phyloP scores from a whole-genome alignment of 1,140 invertebrate genomes.

The Lithobius niger region DNA sequence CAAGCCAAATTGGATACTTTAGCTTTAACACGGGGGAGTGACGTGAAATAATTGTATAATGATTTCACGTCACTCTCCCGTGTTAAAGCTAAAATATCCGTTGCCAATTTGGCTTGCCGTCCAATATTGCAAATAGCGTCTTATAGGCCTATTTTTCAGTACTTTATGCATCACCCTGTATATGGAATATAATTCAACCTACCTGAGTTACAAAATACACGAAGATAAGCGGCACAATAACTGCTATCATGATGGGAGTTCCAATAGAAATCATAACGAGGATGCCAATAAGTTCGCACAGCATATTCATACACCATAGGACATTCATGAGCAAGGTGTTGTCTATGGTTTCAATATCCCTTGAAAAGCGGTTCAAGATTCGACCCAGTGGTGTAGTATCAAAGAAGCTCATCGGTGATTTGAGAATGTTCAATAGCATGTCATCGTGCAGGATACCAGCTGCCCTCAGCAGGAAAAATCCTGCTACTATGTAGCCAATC shows the following conservation, averaged over 20 bases:
- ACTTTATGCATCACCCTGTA: too few species aligned
- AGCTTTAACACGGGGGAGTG: too few species aligned
- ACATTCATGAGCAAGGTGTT: constrained; percentile 47
- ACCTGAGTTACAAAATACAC: constrained; percentile 43
- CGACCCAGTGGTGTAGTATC: constrained; percentile 48
- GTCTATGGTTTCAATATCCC: constrained; percentile 46
- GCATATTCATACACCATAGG: constrained; percentile 30
- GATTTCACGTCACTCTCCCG: too few species aligned
- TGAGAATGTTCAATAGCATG: constrained; percentile 38
- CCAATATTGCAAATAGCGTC: too few species aligned
- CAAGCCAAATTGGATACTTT: too few species aligned
- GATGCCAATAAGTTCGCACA: constrained; percentile 57
- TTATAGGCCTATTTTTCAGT: too few species aligned
- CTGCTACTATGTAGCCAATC: constrained; percentile 19
- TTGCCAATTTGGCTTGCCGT: too few species aligned
- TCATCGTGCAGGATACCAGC: constrained; percentile 21
- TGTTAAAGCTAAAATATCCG: too few species aligned
- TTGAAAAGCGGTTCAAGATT: constrained; percentile 61
- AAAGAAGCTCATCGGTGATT: constrained; percentile 56
- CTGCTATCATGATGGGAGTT: constrained; percentile 38
- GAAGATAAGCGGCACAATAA: constrained; percentile 38
- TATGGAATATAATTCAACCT: too few species aligned
- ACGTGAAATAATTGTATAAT: too few species aligned
- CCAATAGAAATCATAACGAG: constrained; percentile 37
- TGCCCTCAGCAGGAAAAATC: constrained; percentile 16